A percentile compares a stretch with the other conserved stretches of the same genome.
Evolutionary conservation across 37 sponge, comb jelly and placozoan genomes (phyloP).

Genomic region (Dysidea cf. avara): DNA sequence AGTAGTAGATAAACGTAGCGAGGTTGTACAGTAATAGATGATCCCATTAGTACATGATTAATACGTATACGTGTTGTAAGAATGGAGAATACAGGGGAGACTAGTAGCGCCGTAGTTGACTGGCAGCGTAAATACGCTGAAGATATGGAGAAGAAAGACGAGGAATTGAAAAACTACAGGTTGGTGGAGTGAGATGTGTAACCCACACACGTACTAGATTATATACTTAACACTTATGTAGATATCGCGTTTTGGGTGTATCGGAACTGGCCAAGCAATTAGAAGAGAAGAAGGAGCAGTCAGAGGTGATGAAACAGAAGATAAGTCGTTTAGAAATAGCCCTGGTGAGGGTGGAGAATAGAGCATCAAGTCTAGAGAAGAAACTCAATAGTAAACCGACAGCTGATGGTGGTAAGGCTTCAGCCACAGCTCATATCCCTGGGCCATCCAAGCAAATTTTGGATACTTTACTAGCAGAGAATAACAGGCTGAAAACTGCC

Average conservation of each 20-base stretch:
- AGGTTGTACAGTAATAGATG: too few species aligned
- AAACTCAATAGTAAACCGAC: slow-evolving; percentile 18
- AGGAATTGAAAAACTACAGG: too few species aligned
- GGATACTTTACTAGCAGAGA: slow-evolving; percentile 67
- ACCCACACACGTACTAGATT: slow-evolving; percentile 1
- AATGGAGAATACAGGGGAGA: too few species aligned
- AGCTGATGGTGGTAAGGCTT: neutral
- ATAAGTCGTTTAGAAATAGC: slow-evolving; percentile 65
- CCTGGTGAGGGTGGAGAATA: slow-evolving; percentile 62
- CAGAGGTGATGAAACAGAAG: slow-evolving; percentile 36
- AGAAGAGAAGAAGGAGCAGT: slow-evolving; percentile 49
- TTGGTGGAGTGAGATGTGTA: too few species aligned
- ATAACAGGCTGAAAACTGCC: slow-evolving; percentile 61
- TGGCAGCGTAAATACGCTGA: neutral
- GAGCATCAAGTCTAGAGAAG: slow-evolving; percentile 56
- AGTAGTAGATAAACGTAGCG: too few species aligned
- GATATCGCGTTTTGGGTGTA: slow-evolving; percentile 73
- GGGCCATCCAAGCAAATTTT: slow-evolving; percentile 66
- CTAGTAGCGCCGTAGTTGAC: neutral
- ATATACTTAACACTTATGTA: neutral
- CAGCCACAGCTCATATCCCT: slow-evolving; percentile 42
- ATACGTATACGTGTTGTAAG: too few species aligned
- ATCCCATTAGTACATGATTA: too few species aligned
- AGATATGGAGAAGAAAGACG: neutral
- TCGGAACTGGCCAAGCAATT: slow-evolving; percentile 58